Evolutionary conservation across 1,140 invertebrate species (phyloP).

Genomic region (Carcinoscorpius rotundicauda): DNA sequence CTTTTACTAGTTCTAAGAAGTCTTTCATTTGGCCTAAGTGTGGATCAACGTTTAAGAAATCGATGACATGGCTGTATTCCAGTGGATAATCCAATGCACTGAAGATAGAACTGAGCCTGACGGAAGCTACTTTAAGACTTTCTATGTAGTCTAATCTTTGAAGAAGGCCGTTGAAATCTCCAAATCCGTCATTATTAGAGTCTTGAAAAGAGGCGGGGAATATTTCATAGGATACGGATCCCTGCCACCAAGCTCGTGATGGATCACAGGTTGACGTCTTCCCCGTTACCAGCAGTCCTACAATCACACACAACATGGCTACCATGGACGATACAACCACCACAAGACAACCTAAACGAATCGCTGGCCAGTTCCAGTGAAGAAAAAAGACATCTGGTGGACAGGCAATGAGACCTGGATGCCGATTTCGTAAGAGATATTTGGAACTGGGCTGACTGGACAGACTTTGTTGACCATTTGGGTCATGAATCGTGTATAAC

Average conservation of each 20-base stretch:
- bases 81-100: conserved; percentile 51
- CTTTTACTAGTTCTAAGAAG: conserved; percentile 43
- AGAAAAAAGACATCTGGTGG: not conserved
- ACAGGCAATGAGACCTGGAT: not conserved
- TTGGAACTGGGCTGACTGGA: no score
- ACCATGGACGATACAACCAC: not conserved
- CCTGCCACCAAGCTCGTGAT: conserved; percentile 55
- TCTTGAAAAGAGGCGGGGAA: conserved; percentile 70
- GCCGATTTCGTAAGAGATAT: no score
- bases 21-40: conserved; percentile 51
- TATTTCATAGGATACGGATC: conserved; percentile 65
- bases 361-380: conserved; percentile 8
- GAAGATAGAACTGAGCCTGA: conserved; percentile 64
- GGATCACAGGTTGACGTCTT: conserved; percentile 25
- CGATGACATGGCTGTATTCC: conserved; percentile 49
- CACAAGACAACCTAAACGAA: conserved; percentile 4
- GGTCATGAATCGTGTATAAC: no score
- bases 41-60: conserved; percentile 45
- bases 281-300: conserved; percentile 3
- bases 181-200: conserved; percentile 38
- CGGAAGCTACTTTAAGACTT: conserved; percentile 47
- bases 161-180: conserved; percentile 24
- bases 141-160: conserved; percentile 26
- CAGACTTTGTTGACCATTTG: no score
- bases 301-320: not conserved